Base-by-base conservation (phyloP, 2,797 vertebrate genomes). In the Urophycis tenuis region DNA sequence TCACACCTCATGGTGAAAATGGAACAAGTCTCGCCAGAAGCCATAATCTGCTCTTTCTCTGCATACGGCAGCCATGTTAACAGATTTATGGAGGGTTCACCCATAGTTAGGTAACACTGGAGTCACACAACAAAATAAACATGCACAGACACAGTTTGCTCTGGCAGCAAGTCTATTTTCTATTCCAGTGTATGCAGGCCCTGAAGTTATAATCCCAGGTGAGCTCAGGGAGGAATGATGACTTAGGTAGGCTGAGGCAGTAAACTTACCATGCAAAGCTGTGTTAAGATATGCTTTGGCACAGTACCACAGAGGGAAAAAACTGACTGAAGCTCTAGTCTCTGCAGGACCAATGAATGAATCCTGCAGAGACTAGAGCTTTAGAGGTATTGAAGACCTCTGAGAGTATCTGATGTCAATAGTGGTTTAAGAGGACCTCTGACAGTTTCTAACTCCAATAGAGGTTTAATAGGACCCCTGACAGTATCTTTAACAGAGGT, bases 1-100 rank as follows among this genome's bases (percentile, higher is more conserved):
- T 78, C 36, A 53, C 73, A 80, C 75, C 41, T 53, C 33, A 22
- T 69, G 74, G n/a, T 19, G 36, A 72, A 71, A 77, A 31, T 4
- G 29, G 36, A n/a, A 41, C 11, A 45, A 72, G 64, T 77, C 31
- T 73, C 78, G 71, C 35, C 10, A 19, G 53, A 25, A 22, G 53
- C 22, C n/a, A 25, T n/a, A 60, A 60, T 25, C 53, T 25, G 22
- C 49, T 17, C 22, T 53, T 53, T 5, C 53, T 60, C 60, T 29
- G 25, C 60, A 67, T 67, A 29, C 25, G 11, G 9, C 60, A 29
- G 60, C 53, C 22, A 60, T 60, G n/a, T 60, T n/a, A 60, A 60
- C 22, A 60, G 53, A n/a, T n/a, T n/a, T n/a, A 60, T 60, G 53
- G 53, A n/a, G 53, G 15, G 7, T 3, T 25, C 22, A n/a, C n/a